These are phyloP conservation scores for Saccostrea echinata DNA, from an alignment of 1,140 invertebrate species.

Conservation along the genomic window DNA sequence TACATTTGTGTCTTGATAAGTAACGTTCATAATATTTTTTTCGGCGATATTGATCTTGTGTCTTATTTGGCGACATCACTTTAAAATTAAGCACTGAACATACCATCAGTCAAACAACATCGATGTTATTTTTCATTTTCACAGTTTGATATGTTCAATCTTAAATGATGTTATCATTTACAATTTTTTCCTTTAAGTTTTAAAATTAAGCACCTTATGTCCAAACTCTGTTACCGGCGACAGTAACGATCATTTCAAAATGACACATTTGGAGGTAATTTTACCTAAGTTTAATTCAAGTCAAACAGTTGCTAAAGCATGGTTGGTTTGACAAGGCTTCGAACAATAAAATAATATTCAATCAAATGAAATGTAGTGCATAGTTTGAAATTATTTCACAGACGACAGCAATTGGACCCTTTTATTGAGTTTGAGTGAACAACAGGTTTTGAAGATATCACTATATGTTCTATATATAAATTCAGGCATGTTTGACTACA, in stretches of 20 bases:
- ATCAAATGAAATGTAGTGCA: background rate
- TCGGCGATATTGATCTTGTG: no score
- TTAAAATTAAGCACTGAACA: no score
- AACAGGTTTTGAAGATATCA: no score
- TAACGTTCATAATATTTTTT: no score
- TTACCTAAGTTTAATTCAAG: background rate
- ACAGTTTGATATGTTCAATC: no score
- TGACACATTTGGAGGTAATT: background rate
- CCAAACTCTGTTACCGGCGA: background rate
- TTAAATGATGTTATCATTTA: no score
- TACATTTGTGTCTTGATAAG: background rate
- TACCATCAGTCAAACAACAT: no score
- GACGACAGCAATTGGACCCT: background rate
- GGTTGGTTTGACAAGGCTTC: background rate
- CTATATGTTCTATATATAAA: no score
- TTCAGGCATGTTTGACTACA: no score
- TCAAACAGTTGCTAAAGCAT: background rate
- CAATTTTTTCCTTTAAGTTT: no score
- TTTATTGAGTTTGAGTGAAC: slow-evolving; percentile 33
- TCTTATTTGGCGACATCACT: no score
- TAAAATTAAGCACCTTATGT: background rate
- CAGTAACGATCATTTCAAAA: background rate
- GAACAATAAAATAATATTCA: background rate
- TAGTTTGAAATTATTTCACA: background rate
- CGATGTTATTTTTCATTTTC: no score